These are phyloP conservation scores for Sarcoramphus papa DNA, from an alignment of 2,797 vertebrate genomes.

Conservation along the genomic window DNA sequence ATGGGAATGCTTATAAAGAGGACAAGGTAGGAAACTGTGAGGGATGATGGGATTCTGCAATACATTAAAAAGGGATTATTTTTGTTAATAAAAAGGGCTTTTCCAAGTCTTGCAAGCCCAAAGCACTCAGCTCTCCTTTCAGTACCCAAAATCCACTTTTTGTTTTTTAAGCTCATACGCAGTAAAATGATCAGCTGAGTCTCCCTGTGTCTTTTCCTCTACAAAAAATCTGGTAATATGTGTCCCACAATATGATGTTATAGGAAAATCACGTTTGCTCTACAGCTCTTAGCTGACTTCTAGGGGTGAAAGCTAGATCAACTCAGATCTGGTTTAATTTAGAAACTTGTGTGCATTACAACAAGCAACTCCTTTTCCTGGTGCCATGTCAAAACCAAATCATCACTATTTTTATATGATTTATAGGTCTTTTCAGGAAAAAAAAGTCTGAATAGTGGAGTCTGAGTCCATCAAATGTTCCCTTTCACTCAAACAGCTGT, in stretches of 20 bases:
- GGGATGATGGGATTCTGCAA: slow-evolving; percentile 27
- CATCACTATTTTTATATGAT: background rate
- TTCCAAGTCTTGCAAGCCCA: slow-evolving; percentile 16
- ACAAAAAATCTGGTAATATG: background rate
- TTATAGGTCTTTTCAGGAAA: background rate
- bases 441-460: background rate
- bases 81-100: slow-evolving; percentile 63
- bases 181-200: background rate
- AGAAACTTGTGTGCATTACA: background rate
- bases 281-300: background rate
- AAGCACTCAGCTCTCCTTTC: slow-evolving; percentile 13
- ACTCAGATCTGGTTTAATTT: background rate
- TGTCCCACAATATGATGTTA: background rate
- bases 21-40: slow-evolving; percentile 1
- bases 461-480: background rate
- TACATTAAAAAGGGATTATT: slow-evolving; percentile 61
- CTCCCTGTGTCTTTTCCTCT: background rate
- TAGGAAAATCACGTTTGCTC: background rate
- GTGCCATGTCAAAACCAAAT: background rate
- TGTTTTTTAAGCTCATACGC: background rate
- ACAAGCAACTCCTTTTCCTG: background rate
- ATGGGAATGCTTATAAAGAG: background rate
- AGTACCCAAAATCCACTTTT: slow-evolving; percentile 26
- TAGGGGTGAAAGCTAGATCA: background rate
- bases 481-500: background rate